Evolutionary conservation across 2,888 invertebrate genomes (phyloP).

Genomic region (Ormyrus rosae): DNA sequence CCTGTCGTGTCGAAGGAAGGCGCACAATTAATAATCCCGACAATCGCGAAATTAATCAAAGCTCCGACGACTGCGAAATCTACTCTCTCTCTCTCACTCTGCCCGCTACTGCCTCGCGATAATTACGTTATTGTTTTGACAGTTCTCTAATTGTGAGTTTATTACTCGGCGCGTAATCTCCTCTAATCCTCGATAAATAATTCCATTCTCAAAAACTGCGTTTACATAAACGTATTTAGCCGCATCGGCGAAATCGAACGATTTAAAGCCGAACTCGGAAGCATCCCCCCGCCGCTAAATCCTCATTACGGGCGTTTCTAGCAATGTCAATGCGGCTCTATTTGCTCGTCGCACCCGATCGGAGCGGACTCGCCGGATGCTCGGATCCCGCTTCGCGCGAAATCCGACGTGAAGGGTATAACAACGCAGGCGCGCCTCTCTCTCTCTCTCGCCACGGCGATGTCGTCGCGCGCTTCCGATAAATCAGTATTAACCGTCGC

Average conservation of each 20-base stretch:
- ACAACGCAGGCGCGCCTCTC: background rate
- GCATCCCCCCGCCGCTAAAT: too few relatives aligned
- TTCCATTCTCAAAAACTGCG: too few relatives aligned
- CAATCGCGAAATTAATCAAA: slow-evolving; percentile 55
- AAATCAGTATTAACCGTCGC: slow-evolving; percentile 57
- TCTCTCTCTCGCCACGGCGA: background rate
- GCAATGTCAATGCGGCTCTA: too few relatives aligned
- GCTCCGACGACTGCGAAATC: background rate
- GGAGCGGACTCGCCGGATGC: too few relatives aligned
- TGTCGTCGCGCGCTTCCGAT: slow-evolving; percentile 49
- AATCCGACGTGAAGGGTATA: slow-evolving; percentile 46
- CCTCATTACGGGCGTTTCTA: too few relatives aligned
- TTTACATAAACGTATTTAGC: too few relatives aligned
- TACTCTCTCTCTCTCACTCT: background rate
- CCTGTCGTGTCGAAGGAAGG: slow-evolving; percentile 46
- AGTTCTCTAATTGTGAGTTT: background rate
- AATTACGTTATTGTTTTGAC: slow-evolving; percentile 15
- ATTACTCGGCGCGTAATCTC: too few relatives aligned
- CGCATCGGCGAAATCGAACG: too few relatives aligned
- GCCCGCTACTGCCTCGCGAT: background rate
- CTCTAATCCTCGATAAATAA: too few relatives aligned
- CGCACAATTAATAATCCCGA: slow-evolving; percentile 67
- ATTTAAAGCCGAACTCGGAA: too few relatives aligned
- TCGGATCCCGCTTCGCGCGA: slow-evolving; percentile 5
- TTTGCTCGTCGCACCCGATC: too few relatives aligned